A percentile compares a stretch with the other conserved stretches of the same genome.
These are phyloP conservation scores for Oreocharis arfaki DNA, from an alignment of 2,113 vertebrate genomes.

Conservation along the genomic window DNA sequence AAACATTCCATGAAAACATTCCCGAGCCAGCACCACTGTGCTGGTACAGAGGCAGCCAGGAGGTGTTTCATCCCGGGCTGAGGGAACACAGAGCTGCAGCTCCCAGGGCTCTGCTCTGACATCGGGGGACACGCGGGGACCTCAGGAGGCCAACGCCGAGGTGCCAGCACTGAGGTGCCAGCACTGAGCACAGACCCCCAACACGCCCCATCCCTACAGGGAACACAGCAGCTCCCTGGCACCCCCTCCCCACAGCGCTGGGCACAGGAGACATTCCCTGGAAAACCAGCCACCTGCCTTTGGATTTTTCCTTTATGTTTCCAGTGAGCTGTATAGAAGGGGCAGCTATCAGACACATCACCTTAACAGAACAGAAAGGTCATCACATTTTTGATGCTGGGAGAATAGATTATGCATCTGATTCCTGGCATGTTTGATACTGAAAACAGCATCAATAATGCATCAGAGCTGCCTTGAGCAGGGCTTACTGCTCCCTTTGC, in stretches of 20 bases:
- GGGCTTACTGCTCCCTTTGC: background rate
- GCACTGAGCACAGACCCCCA: background rate
- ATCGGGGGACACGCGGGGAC: fast-evolving
- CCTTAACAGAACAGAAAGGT: background rate
- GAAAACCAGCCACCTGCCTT: background rate
- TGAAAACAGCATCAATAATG: conserved; percentile 57
- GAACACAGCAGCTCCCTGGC: background rate
- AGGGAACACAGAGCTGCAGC: background rate
- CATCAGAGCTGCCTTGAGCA: conserved; percentile 21
- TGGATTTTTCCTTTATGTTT: fast-evolving
- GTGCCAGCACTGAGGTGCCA: fast-evolving
- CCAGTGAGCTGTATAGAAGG: fast-evolving
- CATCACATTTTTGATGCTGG: background rate
- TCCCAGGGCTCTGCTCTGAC: background rate
- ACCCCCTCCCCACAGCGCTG: fast-evolving
- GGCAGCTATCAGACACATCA: background rate
- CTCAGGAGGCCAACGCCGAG: fast-evolving
- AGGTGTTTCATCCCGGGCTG: fast-evolving
- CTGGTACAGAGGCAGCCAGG: fast-evolving
- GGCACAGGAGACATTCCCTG: background rate
- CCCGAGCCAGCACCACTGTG: fast-evolving
- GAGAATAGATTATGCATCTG: background rate
- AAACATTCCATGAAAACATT: fast-evolving
- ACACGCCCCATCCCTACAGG: background rate
- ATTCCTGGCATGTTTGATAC: conserved; percentile 18